phyloP scores from a whole-genome alignment of 2,113 vertebrate genomes.

The Empidonax traillii region DNA sequence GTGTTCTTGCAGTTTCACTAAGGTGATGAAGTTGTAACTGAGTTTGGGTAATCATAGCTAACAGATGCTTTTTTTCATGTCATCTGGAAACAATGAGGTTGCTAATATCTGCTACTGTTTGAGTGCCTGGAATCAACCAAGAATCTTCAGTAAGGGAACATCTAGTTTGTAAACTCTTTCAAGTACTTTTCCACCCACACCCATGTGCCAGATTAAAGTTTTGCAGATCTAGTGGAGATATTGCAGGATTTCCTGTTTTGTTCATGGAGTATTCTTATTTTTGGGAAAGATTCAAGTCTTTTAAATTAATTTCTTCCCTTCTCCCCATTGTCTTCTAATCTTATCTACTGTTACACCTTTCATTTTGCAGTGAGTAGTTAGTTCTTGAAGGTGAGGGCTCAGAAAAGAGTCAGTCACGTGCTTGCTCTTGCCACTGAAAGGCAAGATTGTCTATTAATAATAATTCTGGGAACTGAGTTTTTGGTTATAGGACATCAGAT shows the following conservation, averaged over 20 bases:
- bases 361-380: background rate
- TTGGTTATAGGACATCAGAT: background rate
- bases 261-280: background rate
- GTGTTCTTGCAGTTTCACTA: background rate
- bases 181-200: constrained; percentile 11
- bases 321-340: background rate
- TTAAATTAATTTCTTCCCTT: constrained; percentile 2
- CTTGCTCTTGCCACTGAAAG: background rate
- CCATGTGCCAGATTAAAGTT: background rate
- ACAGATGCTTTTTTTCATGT: constrained; percentile 2
- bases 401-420: background rate
- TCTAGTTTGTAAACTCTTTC: background rate
- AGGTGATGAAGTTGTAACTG: background rate
- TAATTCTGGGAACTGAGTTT: background rate
- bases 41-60: background rate
- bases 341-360: background rate
- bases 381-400: background rate
- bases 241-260: constrained; percentile 1
- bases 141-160: background rate
- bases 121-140: background rate
- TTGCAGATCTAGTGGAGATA: background rate
- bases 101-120: background rate
- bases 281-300: background rate
- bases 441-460: background rate
- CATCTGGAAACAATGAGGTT: constrained; percentile 14